phyloP scores from a whole-genome alignment of 2,113 vertebrate genomes.

The Alethe diademata region DNA sequence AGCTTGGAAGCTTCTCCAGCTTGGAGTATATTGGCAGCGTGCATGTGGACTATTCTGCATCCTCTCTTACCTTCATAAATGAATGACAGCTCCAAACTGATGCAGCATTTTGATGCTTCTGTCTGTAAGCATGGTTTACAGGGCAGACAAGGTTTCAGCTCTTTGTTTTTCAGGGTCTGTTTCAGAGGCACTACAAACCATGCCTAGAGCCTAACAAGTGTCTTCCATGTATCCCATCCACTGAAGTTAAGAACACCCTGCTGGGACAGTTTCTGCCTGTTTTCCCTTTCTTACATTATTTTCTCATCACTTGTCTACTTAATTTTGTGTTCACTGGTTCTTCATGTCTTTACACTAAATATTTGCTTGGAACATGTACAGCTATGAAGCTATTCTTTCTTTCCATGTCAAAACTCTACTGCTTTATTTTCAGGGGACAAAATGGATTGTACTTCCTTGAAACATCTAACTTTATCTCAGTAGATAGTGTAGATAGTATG shows the following conservation, averaged over 20 bases:
- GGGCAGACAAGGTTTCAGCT: background rate
- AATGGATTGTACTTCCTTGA: background rate
- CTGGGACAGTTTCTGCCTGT: background rate
- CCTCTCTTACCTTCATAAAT: background rate
- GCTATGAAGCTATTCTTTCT: background rate
- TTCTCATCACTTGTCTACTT: background rate
- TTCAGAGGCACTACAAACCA: background rate
- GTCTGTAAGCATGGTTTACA: background rate
- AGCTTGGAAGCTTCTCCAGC: background rate
- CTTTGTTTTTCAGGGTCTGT: background rate
- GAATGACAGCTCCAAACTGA: background rate
- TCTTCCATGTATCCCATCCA: background rate
- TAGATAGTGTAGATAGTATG: background rate
- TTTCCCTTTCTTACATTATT: background rate
- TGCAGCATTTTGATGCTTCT: background rate
- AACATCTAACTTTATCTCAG: background rate
- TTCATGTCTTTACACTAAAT: background rate
- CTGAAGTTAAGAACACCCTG: background rate
- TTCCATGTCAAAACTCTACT: background rate
- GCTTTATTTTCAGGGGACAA: background rate
- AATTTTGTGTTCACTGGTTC: background rate
- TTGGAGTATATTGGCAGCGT: background rate
- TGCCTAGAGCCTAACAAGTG: background rate
- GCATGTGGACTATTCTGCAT: background rate
- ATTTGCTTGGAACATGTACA: background rate